Percentiles rank a stretch among this genome's conserved stretches.
Conservation (phyloP, 2,797 vertebrate species). For the Notamacropus eugenii region DNA sequence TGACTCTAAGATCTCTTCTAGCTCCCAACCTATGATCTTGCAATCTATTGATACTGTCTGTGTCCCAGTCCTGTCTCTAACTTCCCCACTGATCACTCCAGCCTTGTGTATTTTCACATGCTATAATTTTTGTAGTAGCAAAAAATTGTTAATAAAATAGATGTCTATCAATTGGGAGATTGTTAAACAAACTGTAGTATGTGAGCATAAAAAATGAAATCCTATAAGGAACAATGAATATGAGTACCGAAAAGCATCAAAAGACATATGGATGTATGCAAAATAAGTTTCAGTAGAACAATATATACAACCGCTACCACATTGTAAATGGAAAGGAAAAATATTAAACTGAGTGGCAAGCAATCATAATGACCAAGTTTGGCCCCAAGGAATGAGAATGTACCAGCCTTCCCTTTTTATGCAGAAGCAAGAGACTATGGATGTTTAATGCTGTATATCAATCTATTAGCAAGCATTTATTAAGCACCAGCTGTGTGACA, state of each 20-base stretch:
- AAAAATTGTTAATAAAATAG: not conserved
- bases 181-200: not conserved
- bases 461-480: not conserved
- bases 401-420: not conserved
- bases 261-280: not conserved
- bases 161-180: not conserved
- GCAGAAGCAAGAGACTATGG: not conserved
- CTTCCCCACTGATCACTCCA: not conserved
- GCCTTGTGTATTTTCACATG: not conserved
- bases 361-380: not conserved
- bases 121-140: not conserved
- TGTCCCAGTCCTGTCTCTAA: not conserved
- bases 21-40: not conserved
- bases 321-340: not conserved
- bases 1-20: not conserved
- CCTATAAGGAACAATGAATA: not conserved
- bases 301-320: not conserved
- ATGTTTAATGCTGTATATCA: not conserved
- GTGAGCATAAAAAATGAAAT: no score
- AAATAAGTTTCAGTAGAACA: not conserved
- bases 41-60: not conserved
- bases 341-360: not conserved
- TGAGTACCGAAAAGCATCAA: not conserved
- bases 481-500: no score
- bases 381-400: not conserved